Conservation (phyloP, 2,797 vertebrate species). For the Pygocentrus nattereri region DNA sequence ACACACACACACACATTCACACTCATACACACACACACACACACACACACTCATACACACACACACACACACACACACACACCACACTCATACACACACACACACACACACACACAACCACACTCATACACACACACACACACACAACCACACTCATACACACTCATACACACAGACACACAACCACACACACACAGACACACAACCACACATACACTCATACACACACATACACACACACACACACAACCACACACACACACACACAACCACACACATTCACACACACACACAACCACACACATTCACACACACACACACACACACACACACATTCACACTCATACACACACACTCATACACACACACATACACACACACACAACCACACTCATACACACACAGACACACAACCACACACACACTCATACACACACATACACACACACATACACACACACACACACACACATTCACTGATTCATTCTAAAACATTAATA, state of each 20-base stretch:
- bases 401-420: slow-evolving; percentile 1
- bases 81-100: no score
- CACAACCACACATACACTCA: slow-evolving; percentile 18
- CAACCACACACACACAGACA: slow-evolving; percentile 1
- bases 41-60: slow-evolving; percentile 17
- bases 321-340: slow-evolving; percentile 14
- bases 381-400: slow-evolving; percentile 9
- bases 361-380: slow-evolving; percentile 10
- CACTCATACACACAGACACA: slow-evolving; percentile 9
- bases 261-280: slow-evolving; percentile 17
- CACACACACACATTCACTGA: no score
- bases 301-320: slow-evolving; percentile 10
- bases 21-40: slow-evolving; percentile 15
- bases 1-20: no score
- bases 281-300: slow-evolving; percentile 24
- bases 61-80: slow-evolving; percentile 15
- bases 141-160: slow-evolving; percentile 10
- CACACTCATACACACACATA: slow-evolving; percentile 17
- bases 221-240: slow-evolving; percentile 11
- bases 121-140: slow-evolving; percentile 13
- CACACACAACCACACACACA: slow-evolving; percentile 9
- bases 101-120: background rate
- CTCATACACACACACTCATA: background rate
- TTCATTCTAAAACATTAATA: no score
- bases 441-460: slow-evolving; percentile 16